Percentiles rank a stretch among this genome's conserved stretches.
Evolutionary conservation across 2,888 invertebrate genomes (phyloP).

Genomic region (Notocelia uddmanniana): DNA sequence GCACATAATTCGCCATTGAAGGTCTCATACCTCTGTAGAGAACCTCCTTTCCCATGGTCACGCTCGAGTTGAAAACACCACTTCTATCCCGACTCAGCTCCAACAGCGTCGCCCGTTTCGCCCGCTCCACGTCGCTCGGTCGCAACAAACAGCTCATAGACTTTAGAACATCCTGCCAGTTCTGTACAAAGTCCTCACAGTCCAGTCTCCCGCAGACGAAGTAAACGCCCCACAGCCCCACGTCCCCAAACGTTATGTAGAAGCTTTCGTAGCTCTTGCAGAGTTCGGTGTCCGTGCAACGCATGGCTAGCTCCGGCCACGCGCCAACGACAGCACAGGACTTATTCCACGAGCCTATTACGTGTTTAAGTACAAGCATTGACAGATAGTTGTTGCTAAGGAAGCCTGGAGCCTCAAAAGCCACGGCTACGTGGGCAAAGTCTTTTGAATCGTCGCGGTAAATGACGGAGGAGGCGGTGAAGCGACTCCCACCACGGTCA

Average conservation of each 20-base stretch:
- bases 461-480: conserved; percentile 57
- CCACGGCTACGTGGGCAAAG: conserved; percentile 74
- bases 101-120: conserved; percentile 59
- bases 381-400: conserved; percentile 63
- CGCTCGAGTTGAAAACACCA: conserved; percentile 63
- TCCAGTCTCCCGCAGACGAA: conserved; percentile 64
- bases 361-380: conserved; percentile 65
- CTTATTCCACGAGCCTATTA: conserved; percentile 75
- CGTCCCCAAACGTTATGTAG: conserved; percentile 71
- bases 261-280: conserved; percentile 77
- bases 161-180: conserved; percentile 74
- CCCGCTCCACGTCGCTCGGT: conserved; percentile 64
- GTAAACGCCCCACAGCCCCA: conserved; percentile 81
- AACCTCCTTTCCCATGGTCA: conserved; percentile 69
- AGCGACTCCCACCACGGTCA: conserved; percentile 57
- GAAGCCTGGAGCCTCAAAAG: conserved; percentile 77
- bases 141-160: conserved; percentile 63
- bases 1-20: conserved; percentile 50
- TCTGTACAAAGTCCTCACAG: conserved; percentile 69
- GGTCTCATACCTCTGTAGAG: conserved; percentile 61
- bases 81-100: conserved; percentile 59
- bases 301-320: conserved; percentile 62
- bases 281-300: conserved; percentile 59
- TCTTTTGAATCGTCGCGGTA: conserved; percentile 76
- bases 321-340: conserved; percentile 64